phyloP scores from a whole-genome alignment of 2,113 vertebrate genomes.

The Bothrops jararaca region DNA sequence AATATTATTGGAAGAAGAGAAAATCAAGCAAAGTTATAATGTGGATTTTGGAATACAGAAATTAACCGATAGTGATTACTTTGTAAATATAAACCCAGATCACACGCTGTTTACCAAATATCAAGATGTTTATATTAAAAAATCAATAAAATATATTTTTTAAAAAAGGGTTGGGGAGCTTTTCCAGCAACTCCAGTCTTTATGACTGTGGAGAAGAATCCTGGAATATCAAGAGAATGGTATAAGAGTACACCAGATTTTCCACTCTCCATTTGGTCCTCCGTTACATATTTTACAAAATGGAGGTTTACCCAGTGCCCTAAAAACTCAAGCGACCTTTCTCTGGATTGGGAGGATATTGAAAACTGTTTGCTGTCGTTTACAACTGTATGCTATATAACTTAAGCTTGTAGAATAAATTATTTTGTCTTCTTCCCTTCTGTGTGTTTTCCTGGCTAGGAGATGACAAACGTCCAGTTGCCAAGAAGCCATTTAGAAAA shows the following conservation, averaged over 20 bases:
- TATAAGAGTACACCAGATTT: neutral
- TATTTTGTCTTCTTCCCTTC: neutral
- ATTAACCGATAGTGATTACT: too few species aligned
- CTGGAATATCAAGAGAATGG: neutral
- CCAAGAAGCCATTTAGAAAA: neutral
- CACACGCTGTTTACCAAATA: too few species aligned
- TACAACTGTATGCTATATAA: neutral
- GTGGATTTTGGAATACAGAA: too few species aligned
- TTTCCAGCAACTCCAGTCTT: neutral
- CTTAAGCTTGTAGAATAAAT: neutral
- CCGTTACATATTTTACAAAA: neutral
- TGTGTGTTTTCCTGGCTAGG: neutral
- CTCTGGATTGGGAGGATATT: neutral
- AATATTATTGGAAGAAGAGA: too few species aligned
- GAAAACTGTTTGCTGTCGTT: neutral
- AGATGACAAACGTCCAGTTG: neutral
- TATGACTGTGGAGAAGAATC: neutral
- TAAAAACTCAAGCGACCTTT: neutral
- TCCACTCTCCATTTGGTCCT: neutral
- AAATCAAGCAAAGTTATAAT: too few species aligned
- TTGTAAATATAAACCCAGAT: too few species aligned
- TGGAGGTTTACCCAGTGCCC: neutral
- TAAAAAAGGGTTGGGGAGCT: neutral
- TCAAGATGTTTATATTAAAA: too few species aligned
- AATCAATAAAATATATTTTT: too few species aligned